phyloP scores from a whole-genome alignment of 2,797 vertebrate species.

The Hemibagrus guttatus region DNA sequence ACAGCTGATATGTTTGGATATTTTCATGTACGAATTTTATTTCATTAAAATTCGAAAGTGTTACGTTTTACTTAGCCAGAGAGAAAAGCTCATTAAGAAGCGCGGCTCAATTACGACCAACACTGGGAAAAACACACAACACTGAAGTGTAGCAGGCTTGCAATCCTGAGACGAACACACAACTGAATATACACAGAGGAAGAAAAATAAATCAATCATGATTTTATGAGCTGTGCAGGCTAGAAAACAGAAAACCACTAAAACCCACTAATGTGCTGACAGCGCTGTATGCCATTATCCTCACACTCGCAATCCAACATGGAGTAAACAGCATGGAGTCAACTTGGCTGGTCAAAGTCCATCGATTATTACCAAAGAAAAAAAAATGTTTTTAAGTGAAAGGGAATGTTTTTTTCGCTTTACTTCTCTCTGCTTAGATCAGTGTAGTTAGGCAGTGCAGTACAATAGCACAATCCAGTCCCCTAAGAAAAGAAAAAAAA shows the following conservation, averaged over 20 bases:
- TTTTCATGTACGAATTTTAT: background rate
- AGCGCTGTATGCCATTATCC: conserved; percentile 19
- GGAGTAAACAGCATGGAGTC: conserved; percentile 46
- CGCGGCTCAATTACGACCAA: conserved; percentile 30
- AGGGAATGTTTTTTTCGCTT: background rate
- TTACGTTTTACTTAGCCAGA: background rate
- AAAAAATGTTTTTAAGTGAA: too few species aligned
- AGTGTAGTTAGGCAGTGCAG: background rate
- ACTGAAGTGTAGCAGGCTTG: conserved; percentile 20
- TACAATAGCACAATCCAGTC: background rate
- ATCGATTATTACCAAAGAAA: background rate
- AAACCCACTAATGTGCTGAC: conserved; percentile 30
- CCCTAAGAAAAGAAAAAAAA: too few species aligned
- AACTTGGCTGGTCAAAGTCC: background rate
- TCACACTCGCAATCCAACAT: conserved; percentile 12
- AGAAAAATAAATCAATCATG: conserved; percentile 46
- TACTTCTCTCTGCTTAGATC: background rate
- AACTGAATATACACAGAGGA: conserved; percentile 23
- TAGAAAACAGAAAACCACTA: conserved; percentile 49
- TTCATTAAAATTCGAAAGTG: background rate
- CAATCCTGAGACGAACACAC: conserved; percentile 32
- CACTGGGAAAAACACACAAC: conserved; percentile 38
- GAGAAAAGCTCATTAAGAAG: conserved; percentile 4
- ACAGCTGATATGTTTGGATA: background rate
- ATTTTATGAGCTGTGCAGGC: conserved; percentile 27